Evolutionary conservation across 2,797 vertebrate genomes (phyloP).

Genomic region (Pempheris klunzingeri): DNA sequence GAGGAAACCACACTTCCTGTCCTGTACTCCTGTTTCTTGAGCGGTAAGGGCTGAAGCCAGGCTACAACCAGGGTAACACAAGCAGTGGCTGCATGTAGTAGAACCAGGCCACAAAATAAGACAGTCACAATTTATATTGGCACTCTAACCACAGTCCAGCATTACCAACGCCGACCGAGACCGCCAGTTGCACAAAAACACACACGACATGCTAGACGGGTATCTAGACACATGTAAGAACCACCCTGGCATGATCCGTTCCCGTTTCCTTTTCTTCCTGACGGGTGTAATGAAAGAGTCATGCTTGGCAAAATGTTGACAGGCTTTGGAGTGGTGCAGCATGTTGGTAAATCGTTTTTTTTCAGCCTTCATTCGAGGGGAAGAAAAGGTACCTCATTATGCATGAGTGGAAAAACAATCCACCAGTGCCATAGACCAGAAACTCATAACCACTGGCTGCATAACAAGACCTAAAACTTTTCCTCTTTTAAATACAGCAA

Average conservation of each 20-base stretch:
- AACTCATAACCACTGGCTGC: conserved; percentile 45
- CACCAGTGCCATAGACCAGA: conserved; percentile 40
- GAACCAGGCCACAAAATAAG: conserved; percentile 55
- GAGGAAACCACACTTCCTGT: conserved; percentile 76
- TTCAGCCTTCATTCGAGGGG: conserved; percentile 24
- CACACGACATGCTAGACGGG: conserved; percentile 36
- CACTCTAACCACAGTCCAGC: conserved; percentile 31
- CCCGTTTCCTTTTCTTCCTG: conserved; percentile 56
- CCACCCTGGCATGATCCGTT: conserved; percentile 49
- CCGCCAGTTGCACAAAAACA: conserved; percentile 33
- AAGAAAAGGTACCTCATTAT: conserved; percentile 64
- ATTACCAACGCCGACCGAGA: conserved; percentile 25
- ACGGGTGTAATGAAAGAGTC: conserved; percentile 53
- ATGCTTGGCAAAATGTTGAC: conserved; percentile 55
- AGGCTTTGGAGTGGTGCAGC: conserved; percentile 44
- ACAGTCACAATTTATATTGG: conserved; percentile 68
- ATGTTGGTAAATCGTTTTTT: conserved; percentile 68
- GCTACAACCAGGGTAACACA: conserved; percentile 40
- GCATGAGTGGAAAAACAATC: conserved; percentile 69
- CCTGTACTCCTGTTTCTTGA: conserved; percentile 64
- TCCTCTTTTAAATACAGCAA: conserved; percentile 47
- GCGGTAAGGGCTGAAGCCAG: conserved; percentile 51
- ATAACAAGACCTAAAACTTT: conserved; percentile 45
- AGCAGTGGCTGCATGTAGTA: conserved; percentile 51
- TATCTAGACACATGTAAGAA: conserved; percentile 38